Evolutionary conservation across 2,797 vertebrate genomes (phyloP).

Genomic region (Lacerta bilineata): DNA sequence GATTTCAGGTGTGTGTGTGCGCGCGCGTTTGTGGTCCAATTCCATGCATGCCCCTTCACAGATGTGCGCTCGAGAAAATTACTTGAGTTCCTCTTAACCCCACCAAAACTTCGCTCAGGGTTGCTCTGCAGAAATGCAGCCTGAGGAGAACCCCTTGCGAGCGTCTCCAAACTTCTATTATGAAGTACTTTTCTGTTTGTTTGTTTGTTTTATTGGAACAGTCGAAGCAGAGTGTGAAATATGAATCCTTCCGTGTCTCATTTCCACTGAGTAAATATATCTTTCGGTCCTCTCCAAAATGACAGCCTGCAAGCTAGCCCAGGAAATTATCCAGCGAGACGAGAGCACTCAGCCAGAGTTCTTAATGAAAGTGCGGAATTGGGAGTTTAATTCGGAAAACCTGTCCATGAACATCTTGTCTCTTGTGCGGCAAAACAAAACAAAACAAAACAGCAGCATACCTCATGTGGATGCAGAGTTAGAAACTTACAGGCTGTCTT

Average conservation of each 20-base stretch:
- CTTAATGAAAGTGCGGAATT: background rate
- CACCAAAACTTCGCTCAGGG: background rate
- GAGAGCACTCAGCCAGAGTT: conserved; percentile 10
- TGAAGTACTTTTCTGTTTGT: background rate
- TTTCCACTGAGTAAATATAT: conserved; percentile 17
- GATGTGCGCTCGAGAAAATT: background rate
- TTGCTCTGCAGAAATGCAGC: background rate
- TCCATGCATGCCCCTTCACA: background rate
- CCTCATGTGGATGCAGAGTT: background rate
- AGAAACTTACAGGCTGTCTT: background rate
- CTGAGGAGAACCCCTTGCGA: background rate
- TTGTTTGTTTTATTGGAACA: conserved; percentile 21
- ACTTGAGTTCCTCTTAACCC: background rate
- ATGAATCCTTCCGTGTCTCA: background rate
- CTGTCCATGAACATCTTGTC: background rate
- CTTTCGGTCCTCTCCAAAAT: background rate
- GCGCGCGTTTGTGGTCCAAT: too few relatives aligned
- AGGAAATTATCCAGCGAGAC: background rate
- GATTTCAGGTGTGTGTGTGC: too few relatives aligned
- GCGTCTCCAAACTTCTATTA: background rate
- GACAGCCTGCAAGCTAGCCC: background rate
- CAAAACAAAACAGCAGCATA: too few relatives aligned
- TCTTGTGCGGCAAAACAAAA: background rate
- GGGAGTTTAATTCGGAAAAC: background rate
- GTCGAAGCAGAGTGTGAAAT: conserved; percentile 16